These are phyloP conservation scores for Muscidifurax raptorellus DNA, from an alignment of 1,140 invertebrate species.

Conservation along the genomic window DNA sequence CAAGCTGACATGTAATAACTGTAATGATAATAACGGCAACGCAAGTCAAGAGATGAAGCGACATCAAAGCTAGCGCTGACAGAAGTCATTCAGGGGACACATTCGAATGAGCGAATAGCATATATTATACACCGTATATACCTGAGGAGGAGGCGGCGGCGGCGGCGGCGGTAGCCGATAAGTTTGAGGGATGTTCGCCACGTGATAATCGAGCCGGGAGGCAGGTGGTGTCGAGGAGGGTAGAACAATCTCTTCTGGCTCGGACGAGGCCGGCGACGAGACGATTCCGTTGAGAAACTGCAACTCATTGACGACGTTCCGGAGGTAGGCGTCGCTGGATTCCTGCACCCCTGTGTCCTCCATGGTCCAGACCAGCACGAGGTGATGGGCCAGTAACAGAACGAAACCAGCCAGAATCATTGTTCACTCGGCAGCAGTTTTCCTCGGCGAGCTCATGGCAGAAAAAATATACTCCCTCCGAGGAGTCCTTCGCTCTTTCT, in stretches of 20 bases:
- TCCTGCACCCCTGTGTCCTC: neutral
- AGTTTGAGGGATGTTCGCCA: neutral
- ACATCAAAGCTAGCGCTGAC: no score
- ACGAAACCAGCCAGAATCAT: neutral
- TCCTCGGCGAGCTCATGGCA: neutral
- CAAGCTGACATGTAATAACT: neutral
- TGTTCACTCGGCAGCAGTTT: neutral
- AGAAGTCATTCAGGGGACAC: no score
- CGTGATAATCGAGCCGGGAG: neutral
- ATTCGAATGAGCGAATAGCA: no score
- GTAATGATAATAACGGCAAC: neutral
- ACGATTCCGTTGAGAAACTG: conserved; percentile 15
- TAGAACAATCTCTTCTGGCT: neutral
- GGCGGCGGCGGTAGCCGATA: neutral
- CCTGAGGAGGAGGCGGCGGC: no score
- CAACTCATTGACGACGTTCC: conserved; percentile 43
- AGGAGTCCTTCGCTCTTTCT: no score
- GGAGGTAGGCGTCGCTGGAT: conserved; percentile 29
- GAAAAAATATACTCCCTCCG: neutral
- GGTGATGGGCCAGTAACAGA: neutral
- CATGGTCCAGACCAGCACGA: neutral
- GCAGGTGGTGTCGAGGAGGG: neutral
- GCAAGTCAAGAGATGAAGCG: no score
- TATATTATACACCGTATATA: no score
- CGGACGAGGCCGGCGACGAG: neutral